Evolutionary conservation across 2,113 vertebrate species (phyloP).

Genomic region (Tor tambroides): DNA sequence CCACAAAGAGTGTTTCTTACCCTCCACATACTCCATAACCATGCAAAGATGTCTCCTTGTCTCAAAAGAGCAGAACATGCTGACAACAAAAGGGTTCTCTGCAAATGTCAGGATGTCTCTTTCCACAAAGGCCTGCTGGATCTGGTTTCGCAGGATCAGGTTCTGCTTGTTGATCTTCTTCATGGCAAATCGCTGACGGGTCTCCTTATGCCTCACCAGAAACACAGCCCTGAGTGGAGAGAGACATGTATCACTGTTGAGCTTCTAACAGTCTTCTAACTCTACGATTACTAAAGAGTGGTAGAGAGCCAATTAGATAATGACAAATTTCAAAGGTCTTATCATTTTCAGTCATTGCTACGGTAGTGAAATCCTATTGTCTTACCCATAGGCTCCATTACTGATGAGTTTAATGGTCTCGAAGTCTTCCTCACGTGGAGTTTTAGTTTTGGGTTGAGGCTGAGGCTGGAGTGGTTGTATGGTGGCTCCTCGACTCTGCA

Average conservation of each 20-base stretch:
- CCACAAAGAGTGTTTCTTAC: conserved; percentile 70
- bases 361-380: neutral
- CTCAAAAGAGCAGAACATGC: conserved; percentile 99
- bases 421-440: conserved; percentile 94
- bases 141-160: conserved; percentile 95
- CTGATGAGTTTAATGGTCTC: conserved; percentile 98
- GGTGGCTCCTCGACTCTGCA: conserved; percentile 79
- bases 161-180: conserved; percentile 99
- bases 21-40: conserved; percentile 99
- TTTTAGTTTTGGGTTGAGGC: conserved; percentile 80
- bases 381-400: conserved; percentile 95
- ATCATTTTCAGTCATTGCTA: neutral
- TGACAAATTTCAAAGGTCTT: neutral
- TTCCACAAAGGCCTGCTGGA: conserved; percentile 98
- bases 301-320: neutral
- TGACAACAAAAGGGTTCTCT: conserved; percentile 97
- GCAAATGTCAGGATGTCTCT: conserved; percentile 96
- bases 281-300: neutral
- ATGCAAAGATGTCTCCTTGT: conserved; percentile 95
- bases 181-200: conserved; percentile 95
- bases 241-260: neutral
- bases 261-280: neutral
- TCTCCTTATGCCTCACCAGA: conserved; percentile 91
- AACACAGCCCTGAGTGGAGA: conserved; percentile 83
- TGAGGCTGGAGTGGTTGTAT: conserved; percentile 68